phyloP scores from a whole-genome alignment of 2,888 invertebrate species.

The Pandemis cinnamomeana region DNA sequence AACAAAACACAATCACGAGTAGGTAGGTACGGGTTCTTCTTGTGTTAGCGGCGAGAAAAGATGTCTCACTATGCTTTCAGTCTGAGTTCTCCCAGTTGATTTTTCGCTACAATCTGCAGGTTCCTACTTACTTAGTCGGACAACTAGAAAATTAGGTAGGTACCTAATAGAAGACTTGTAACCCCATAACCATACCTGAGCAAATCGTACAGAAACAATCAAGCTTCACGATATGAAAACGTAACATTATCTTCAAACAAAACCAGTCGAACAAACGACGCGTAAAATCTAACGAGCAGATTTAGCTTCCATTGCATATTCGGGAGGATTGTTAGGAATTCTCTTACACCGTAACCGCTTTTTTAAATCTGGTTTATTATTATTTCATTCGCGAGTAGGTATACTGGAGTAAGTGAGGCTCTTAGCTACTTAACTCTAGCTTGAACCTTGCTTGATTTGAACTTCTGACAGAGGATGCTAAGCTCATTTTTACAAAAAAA shows the following conservation, averaged over 20 bases:
- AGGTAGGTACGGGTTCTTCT: too few relatives aligned
- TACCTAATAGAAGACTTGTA: background rate
- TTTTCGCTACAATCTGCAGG: too few relatives aligned
- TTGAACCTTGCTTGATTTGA: background rate
- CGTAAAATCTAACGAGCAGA: constrained; percentile 52
- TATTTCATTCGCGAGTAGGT: background rate
- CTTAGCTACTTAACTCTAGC: background rate
- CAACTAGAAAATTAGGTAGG: too few relatives aligned
- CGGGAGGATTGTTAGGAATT: constrained; percentile 31
- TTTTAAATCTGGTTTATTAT: constrained; percentile 4
- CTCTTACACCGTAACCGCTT: constrained; percentile 42
- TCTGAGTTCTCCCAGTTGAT: too few relatives aligned
- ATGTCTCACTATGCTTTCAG: too few relatives aligned
- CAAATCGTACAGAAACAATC: constrained; percentile 2
- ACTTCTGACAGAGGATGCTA: background rate
- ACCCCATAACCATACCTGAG: background rate
- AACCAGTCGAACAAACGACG: constrained; percentile 46
- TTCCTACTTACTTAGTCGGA: too few relatives aligned
- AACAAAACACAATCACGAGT: too few relatives aligned
- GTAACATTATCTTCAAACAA: constrained; percentile 42
- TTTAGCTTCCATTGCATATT: constrained; percentile 48
- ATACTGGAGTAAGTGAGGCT: background rate
- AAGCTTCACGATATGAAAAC: constrained; percentile 43
- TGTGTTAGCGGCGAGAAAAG: too few relatives aligned
- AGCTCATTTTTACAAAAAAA: too few relatives aligned